These are phyloP conservation scores for Caiman crocodilus DNA, from an alignment of 2,797 vertebrate species.

Conservation along the genomic window DNA sequence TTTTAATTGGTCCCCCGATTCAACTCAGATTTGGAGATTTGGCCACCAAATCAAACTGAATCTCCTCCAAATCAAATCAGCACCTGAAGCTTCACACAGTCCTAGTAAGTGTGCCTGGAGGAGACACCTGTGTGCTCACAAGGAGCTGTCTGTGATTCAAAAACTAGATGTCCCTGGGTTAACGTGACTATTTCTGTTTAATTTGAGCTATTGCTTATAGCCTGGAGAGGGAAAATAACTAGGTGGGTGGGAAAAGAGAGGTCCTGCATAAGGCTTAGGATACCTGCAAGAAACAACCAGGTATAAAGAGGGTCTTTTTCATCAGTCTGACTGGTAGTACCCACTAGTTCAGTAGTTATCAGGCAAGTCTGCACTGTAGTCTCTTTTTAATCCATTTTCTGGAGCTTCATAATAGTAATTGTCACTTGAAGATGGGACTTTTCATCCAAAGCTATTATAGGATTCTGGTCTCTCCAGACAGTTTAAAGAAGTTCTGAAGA, in stretches of 20 bases:
- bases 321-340: background rate
- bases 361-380: background rate
- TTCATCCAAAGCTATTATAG: background rate
- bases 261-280: background rate
- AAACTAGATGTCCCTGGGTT: background rate
- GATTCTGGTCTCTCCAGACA: background rate
- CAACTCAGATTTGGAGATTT: too few relatives aligned
- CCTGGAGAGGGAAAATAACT: background rate
- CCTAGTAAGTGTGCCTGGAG: background rate
- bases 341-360: background rate
- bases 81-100: too few relatives aligned
- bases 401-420: too few relatives aligned
- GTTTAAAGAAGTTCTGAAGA: background rate
- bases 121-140: background rate
- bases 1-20: too few relatives aligned
- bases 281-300: background rate
- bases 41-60: too few relatives aligned
- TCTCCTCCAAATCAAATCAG: too few relatives aligned
- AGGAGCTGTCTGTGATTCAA: background rate
- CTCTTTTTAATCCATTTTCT: too few relatives aligned
- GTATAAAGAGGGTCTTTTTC: background rate
- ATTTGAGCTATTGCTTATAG: background rate
- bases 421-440: too few relatives aligned
- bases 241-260: background rate
- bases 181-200: background rate